Conservation (phyloP, 2,888 invertebrate species). For the Drosophila kokeensis region DNA sequence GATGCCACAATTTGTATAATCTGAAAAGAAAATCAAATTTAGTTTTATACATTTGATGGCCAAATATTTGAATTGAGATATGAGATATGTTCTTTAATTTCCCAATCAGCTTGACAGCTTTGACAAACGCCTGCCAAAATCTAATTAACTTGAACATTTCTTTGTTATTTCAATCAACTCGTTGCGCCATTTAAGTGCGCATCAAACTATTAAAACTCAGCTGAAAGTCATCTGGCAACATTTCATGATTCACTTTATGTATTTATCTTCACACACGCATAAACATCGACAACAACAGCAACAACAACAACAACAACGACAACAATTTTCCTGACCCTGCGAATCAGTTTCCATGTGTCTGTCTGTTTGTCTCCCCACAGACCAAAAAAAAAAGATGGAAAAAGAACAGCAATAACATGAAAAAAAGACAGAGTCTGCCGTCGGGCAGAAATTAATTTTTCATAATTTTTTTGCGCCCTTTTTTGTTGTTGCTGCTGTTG, state of each 20-base stretch:
- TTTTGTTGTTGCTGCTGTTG: slow-evolving; percentile 35
- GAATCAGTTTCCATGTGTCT: slow-evolving; percentile 67
- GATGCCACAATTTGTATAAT: background rate
- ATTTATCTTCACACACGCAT: slow-evolving; percentile 56
- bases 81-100: background rate
- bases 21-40: background rate
- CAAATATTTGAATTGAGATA: background rate
- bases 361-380: slow-evolving; percentile 43
- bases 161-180: slow-evolving; percentile 22
- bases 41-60: background rate
- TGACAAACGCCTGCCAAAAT: background rate
- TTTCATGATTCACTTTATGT: slow-evolving; percentile 46
- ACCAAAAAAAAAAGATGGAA: background rate
- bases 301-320: slow-evolving; percentile 15
- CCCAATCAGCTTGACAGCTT: background rate
- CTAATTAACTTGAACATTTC: background rate
- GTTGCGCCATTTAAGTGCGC: slow-evolving; percentile 19
- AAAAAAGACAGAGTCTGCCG: slow-evolving; percentile 59
- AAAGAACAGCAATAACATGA: slow-evolving; percentile 16
- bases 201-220: slow-evolving; percentile 45
- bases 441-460: slow-evolving; percentile 80
- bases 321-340: slow-evolving; percentile 61
- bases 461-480: slow-evolving; percentile 80
- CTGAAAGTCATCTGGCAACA: slow-evolving; percentile 52
- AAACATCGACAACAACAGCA: slow-evolving; percentile 50